Base-by-base conservation (phyloP, 2,797 vertebrate genomes). In the Emys orbicularis region DNA sequence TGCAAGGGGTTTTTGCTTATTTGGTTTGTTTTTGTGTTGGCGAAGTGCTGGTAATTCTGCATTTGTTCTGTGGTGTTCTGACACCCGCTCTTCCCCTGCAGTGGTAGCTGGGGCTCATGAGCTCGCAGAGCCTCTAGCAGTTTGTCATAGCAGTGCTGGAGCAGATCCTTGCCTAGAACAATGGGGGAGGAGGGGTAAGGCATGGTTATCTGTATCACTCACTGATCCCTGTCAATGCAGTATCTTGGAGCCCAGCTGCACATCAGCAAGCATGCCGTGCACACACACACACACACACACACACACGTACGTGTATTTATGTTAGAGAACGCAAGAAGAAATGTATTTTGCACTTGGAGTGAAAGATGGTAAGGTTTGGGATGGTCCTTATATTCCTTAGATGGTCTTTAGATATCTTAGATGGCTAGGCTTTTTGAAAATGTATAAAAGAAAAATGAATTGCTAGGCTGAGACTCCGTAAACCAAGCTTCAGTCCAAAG, bases 391-490 rank as follows among this genome's bases (percentile, higher is more conserved):
- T 21, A n/a, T n/a, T 19, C 18, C 34, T 68, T 65, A 65, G 18
- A 37, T n/a, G 18, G 18, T 68, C 65, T 37, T 37, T 37, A 68
- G n/a, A 7, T 80, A 29, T 77, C 86, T 77, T 50, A 84, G 8
- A 59, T 5, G 7, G 25, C 10, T 1, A 54, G 80, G 5, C 77
- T 86, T 95, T 83, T 80, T 90, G 88, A 95, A 94, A 95, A 80
- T 47, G 2, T 44, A 44, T 52, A 5, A 0, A 15, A 13, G 21
- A 82, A 93, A 92, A 88, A 94, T 8, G 77, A 84, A 90, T 49
- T 31, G 21, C 86, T 34, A 91, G 86, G 31, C 59, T 81, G 77
- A 91, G 50, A 41, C 88, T 96, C 88, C 31, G 49, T 84, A 68
- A 50, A 77, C n/a, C 65, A 88, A 80, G 44, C 18, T 88, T 41